These are phyloP conservation scores for Equus quagga DNA, from an alignment of 2,113 vertebrate genomes.

Conservation along the genomic window DNA sequence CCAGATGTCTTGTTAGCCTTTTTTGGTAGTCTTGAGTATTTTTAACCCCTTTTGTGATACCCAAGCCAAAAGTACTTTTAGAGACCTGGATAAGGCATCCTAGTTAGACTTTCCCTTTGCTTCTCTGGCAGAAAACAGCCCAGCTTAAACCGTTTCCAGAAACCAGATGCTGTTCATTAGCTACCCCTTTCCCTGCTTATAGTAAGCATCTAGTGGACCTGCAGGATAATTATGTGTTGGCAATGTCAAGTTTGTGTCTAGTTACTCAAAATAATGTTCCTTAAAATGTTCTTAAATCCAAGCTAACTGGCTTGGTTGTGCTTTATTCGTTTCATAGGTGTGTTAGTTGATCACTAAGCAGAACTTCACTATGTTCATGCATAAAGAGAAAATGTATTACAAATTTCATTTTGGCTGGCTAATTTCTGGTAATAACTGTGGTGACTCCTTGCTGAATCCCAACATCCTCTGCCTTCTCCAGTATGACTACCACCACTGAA, in stretches of 20 bases:
- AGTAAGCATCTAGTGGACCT: slow-evolving; percentile 5
- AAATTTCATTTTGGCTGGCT: background rate
- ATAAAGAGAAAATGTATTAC: background rate
- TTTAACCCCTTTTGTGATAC: slow-evolving; percentile 85
- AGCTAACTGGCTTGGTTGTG: background rate
- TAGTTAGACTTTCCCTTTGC: slow-evolving; percentile 41
- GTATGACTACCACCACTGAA: background rate
- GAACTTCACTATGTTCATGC: background rate
- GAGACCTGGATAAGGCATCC: background rate
- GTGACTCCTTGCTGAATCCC: background rate
- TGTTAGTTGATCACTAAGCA: background rate
- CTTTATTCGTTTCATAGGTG: slow-evolving; percentile 22
- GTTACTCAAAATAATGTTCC: slow-evolving; percentile 38
- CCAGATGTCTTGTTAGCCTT: slow-evolving; percentile 86
- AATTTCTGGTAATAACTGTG: slow-evolving; percentile 14
- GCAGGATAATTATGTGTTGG: slow-evolving; percentile 37
- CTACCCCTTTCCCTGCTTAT: background rate
- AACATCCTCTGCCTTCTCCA: slow-evolving; percentile 9
- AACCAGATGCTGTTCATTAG: background rate
- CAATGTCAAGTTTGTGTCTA: background rate
- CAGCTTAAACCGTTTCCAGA: background rate
- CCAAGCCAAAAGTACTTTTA: slow-evolving; percentile 4
- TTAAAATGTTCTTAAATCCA: slow-evolving; percentile 45
- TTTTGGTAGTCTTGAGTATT: slow-evolving; percentile 76
- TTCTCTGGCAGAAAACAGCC: slow-evolving; percentile 31